Percentiles rank a stretch among this genome's conserved stretches.
Evolutionary conservation across 2,797 vertebrate species (phyloP).

Genomic region (Semotilus atromaculatus): DNA sequence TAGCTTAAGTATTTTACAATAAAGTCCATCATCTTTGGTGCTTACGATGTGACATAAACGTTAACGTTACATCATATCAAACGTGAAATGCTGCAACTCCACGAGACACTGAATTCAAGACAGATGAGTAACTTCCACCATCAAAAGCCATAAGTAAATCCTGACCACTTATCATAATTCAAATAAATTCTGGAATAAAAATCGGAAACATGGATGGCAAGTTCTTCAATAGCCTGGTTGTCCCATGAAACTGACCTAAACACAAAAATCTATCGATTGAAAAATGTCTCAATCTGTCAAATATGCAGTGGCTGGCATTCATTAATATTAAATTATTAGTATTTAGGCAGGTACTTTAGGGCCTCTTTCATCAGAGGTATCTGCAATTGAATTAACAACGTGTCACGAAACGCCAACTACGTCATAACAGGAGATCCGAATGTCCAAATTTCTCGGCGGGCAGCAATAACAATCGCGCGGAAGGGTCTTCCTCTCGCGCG

Average conservation of each 20-base stretch:
- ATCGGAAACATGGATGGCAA: background rate
- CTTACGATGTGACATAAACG: slow-evolving; percentile 6
- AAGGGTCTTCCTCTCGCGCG: slow-evolving; percentile 60
- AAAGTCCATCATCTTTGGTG: slow-evolving; percentile 40
- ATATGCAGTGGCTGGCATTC: background rate
- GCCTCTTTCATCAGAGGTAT: slow-evolving; percentile 31
- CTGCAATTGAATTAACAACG: slow-evolving; percentile 26
- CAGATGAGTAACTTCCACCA: background rate
- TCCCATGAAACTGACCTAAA: background rate
- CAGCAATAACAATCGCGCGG: slow-evolving; percentile 15
- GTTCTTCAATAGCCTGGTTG: background rate
- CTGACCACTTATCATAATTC: background rate
- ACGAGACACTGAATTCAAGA: background rate
- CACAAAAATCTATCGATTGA: background rate
- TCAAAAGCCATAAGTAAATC: slow-evolving; percentile 22
- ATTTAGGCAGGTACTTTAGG: slow-evolving; percentile 17
- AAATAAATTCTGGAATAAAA: slow-evolving; percentile 1
- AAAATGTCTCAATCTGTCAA: slow-evolving; percentile 27
- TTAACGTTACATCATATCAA: slow-evolving; percentile 37
- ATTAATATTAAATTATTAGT: background rate
- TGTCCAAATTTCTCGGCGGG: slow-evolving; percentile 16
- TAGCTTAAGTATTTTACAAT: background rate
- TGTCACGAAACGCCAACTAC: slow-evolving; percentile 51
- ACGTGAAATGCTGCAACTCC: slow-evolving; percentile 11
- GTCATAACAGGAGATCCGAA: slow-evolving; percentile 28